phyloP scores from a whole-genome alignment of 2,113 vertebrate species.

The Phyllostomus discolor region DNA sequence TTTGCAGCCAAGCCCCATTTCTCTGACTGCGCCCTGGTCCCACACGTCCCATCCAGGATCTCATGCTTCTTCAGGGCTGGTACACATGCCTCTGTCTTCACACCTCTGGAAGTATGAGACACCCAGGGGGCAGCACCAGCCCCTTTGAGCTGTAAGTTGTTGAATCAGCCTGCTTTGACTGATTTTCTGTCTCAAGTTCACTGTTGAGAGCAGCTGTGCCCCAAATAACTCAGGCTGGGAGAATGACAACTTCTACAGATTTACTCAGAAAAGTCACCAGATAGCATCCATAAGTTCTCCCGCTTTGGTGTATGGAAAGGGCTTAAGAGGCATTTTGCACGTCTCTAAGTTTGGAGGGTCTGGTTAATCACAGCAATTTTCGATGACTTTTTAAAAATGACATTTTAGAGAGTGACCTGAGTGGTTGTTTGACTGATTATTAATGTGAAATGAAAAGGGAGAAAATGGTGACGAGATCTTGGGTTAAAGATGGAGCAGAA shows the following conservation, averaged over 20 bases:
- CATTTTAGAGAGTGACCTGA: not conserved
- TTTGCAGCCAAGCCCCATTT: not conserved
- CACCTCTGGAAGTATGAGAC: not conserved
- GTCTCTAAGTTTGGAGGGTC: not conserved
- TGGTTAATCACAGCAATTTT: not conserved
- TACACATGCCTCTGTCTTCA: not conserved
- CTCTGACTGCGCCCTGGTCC: not conserved
- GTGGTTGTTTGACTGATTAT: not conserved
- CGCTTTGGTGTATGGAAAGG: not conserved
- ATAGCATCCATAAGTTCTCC: not conserved
- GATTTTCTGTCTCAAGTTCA: not conserved
- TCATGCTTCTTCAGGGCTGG: not conserved
- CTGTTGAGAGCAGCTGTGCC: not conserved
- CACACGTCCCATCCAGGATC: not conserved
- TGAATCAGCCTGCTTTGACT: not conserved
- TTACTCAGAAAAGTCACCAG: not conserved
- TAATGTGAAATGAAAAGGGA: not conserved
- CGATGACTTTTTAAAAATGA: not conserved
- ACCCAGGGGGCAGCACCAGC: no score
- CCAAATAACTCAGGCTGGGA: slow-evolving; percentile 6
- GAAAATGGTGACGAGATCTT: not conserved
- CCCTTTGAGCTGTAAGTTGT: not conserved
- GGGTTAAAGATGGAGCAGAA: not conserved
- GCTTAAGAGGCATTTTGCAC: not conserved
- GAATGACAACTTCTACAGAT: not conserved